These are phyloP conservation scores for Microcebus jonahi DNA, from an alignment of 2,113 vertebrate species.

Conservation along the genomic window DNA sequence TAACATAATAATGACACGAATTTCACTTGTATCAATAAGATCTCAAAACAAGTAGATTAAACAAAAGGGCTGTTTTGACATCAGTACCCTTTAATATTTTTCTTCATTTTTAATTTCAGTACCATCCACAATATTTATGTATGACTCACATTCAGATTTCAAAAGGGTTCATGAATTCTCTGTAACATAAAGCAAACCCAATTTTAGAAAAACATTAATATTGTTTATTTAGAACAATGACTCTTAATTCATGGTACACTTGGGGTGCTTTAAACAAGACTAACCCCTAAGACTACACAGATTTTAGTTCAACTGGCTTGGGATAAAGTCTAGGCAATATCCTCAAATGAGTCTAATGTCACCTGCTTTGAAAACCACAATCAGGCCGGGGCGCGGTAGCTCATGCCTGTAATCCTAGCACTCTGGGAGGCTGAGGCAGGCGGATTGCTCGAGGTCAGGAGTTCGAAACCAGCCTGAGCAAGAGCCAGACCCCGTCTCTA, in stretches of 20 bases:
- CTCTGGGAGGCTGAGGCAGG: too few relatives aligned
- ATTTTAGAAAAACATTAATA: slow-evolving; percentile 23
- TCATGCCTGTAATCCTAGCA: too few relatives aligned
- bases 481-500: too few relatives aligned
- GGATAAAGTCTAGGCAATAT: neutral
- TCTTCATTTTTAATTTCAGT: neutral
- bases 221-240: neutral
- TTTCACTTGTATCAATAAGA: neutral
- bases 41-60: neutral
- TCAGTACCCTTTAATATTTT: neutral
- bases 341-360: neutral
- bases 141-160: slow-evolving; percentile 32
- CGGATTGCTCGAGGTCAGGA: too few relatives aligned
- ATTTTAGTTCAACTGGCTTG: neutral
- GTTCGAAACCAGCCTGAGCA: too few relatives aligned
- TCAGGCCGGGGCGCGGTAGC: too few relatives aligned
- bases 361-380: neutral
- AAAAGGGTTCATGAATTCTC: neutral
- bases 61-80: neutral
- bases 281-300: neutral
- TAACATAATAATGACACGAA: neutral
- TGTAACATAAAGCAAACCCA: neutral
- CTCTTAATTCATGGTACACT: neutral
- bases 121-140: neutral
- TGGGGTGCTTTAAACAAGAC: neutral